Evolutionary conservation across 2,888 invertebrate species (phyloP).

Genomic region (Fabriciana adippe): DNA sequence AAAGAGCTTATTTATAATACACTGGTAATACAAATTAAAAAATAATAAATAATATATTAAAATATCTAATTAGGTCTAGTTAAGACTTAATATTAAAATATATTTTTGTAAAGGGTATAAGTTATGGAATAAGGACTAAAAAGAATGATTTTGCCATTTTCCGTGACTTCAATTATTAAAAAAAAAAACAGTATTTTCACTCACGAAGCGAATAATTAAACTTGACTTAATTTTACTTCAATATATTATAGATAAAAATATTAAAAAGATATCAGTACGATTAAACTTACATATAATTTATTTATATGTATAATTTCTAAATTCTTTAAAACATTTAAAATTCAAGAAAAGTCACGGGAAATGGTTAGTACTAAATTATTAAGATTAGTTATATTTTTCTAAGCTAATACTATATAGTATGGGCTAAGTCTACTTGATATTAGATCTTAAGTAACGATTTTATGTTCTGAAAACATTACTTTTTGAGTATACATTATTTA

Average conservation of each 20-base stretch:
- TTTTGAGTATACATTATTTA: not conserved
- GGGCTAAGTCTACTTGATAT: not conserved
- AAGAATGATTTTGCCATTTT: not conserved
- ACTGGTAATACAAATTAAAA: not conserved
- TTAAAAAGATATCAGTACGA: no score
- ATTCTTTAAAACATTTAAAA: no score
- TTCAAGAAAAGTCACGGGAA: not conserved
- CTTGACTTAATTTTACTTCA: no score
- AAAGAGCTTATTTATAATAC: not conserved
- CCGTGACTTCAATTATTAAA: not conserved
- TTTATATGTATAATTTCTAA: not conserved
- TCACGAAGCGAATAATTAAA: no score
- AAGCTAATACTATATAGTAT: not conserved
- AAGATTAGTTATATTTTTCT: not conserved
- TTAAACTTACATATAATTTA: no score
- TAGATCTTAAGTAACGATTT: slow-evolving; percentile 10
- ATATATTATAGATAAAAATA: no score
- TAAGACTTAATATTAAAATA: slow-evolving; percentile 1
- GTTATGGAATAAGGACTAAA: slow-evolving; percentile 4
- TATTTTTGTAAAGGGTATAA: not conserved
- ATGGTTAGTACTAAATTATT: not conserved
- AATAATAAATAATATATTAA: not conserved
- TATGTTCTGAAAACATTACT: not conserved
- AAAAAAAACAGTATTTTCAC: not conserved
- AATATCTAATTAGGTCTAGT: not conserved